Base-by-base conservation (phyloP, 2,113 vertebrate genomes). In the Choloepus hoffmanni region DNA sequence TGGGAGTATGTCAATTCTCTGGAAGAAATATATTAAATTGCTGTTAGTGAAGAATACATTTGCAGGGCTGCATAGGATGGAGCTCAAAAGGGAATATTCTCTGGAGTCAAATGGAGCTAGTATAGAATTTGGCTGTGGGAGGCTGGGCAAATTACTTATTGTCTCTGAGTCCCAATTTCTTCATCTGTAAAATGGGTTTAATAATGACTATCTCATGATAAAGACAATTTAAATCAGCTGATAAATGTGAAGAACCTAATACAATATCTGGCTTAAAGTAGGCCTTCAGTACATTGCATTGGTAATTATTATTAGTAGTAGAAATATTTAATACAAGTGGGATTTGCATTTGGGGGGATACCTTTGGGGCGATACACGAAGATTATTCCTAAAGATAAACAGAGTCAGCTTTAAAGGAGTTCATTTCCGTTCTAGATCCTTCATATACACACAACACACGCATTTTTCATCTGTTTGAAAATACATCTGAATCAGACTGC, bases 321-420 rank as follows among this genome's bases (percentile, higher is more conserved):
- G 30, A n/a, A 50, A 90, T 90, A 78, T 82, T 95, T 82, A 68
- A 89, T 77, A 94, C 12, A 85, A 89, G 85, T 82, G 36, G 15
- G 11, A 40, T 73, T 79, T 79, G 55, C 70, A 36, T 36, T 36
- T 36, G 36, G 36, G 36, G 36, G 36, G 36, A 65, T 94, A 74
- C 26, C 72, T 88, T 78, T 73, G 2, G 21, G 36, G 33, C 16
- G 23, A 14, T 18, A 26, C 3, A n/a, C 67, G 36, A 78, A 78
- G 50, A 86, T 36, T 13, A 78, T 90, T 94, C 53, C 14, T 83
- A 28, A 43, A 86, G 36, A 16, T 45, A 65, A 63, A n/a, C 7
- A 72, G 76, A 87, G 70, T 95, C 15, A 45, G 26, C 67, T 85
- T 92, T 58, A 67, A 74, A 62, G 19, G 23, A 84, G 30, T 65